A percentile compares a stretch with the other conserved stretches of the same genome.
phyloP scores from a whole-genome alignment of 1,140 invertebrate genomes.

The Archivesica marissinica region DNA sequence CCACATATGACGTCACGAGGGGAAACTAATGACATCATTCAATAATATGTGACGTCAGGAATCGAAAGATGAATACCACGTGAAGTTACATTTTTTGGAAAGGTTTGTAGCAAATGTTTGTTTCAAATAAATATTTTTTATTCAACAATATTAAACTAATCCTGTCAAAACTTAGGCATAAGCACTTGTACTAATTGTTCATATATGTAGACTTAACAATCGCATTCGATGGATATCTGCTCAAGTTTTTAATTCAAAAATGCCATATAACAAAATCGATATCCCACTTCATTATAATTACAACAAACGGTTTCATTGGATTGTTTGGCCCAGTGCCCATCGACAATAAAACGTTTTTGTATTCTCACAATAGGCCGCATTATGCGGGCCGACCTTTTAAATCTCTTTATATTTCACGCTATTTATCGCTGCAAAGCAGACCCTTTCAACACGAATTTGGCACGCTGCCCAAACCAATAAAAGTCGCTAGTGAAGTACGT shows the following conservation, averaged over 20 bases:
- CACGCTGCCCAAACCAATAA: constrained; percentile 23
- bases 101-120: too few relatives aligned
- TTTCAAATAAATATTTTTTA: too few relatives aligned
- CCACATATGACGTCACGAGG: neutral
- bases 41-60: too few relatives aligned
- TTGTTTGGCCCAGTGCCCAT: neutral
- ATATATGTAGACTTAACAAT: too few relatives aligned
- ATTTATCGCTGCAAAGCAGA: neutral
- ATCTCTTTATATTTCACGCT: constrained; percentile 11
- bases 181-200: too few relatives aligned
- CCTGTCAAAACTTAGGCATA: too few relatives aligned
- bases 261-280: too few relatives aligned
- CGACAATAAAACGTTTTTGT: neutral
- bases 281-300: neutral
- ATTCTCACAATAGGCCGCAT: neutral
- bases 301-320: neutral
- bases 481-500: neutral
- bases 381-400: constrained; percentile 2
- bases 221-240: neutral
- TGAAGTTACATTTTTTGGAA: too few relatives aligned
- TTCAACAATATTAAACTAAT: too few relatives aligned
- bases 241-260: too few relatives aligned
- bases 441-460: constrained; percentile 10
- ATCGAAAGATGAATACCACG: too few relatives aligned
- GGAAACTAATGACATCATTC: too few relatives aligned